Base-by-base conservation (phyloP, 2,113 vertebrate genomes). In the Hydrochoerus hydrochaeris region DNA sequence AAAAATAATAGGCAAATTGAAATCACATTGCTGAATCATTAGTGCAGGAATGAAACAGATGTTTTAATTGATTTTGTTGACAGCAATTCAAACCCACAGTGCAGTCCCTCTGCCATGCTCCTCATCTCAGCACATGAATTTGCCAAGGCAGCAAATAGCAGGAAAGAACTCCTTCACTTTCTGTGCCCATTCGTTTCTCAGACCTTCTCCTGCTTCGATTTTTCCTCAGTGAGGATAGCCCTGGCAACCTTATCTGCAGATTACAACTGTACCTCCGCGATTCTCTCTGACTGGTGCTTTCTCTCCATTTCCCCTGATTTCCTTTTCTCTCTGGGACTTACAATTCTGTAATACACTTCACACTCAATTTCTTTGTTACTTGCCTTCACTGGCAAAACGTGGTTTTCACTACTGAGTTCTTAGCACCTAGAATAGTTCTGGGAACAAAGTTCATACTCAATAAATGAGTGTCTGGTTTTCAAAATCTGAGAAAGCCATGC, bases 1-100 rank as follows among this genome's bases (percentile, higher is more conserved):
- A 95, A 97, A 95, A 97, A 90, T 96, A 97, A 97, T 87, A 94
- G 35, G 91, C 82, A 96, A 96, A 97, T 95, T 88, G 83, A 97
- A 97, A 97, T 84, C 78, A 89, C 52, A 95, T 94, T 90, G 65
- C 69, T 92, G 26, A 32, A 69, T 94, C 73, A 65, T 92, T 46
- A 93, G 24, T 52, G 24, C 28, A 46, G 32, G 87, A 26, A 78
- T 58, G 52, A 96, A 93, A 95, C 35, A 91, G 38, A 93, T 32
- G 85, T 90, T 95, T 97, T 88, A 94, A 96, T 80, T 94, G 84
- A 94, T 95, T 89, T 97, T 84, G 85, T 49, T 93, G 95, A 84
- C 49, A 73, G n/a, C n/a, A 60, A 3, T 95, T 92, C 89, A 88
- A 58, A 88, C 65, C 57, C 85, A 89, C 71, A 88, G 10, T 52